Conservation (phyloP, 2,113 vertebrate species). For the Paramormyrops kingsleyae region DNA sequence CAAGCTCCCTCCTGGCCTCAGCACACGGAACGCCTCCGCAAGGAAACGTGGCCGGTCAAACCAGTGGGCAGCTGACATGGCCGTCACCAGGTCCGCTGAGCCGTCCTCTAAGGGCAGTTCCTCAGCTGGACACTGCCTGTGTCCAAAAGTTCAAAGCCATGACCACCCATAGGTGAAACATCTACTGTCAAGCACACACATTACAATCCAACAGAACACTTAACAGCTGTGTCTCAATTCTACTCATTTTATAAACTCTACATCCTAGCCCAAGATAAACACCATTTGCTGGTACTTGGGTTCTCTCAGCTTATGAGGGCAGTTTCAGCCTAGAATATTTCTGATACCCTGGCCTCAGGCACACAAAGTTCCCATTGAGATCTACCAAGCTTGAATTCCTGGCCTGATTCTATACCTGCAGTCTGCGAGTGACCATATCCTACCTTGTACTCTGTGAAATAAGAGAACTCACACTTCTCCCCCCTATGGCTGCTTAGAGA, state of each 20-base stretch:
- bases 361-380: background rate
- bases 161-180: background rate
- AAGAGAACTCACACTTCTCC: background rate
- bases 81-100: slow-evolving; percentile 64
- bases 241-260: background rate
- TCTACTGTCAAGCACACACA: background rate
- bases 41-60: slow-evolving; percentile 62
- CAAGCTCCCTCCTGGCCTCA: slow-evolving; percentile 63
- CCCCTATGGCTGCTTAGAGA: background rate
- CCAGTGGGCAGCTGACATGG: slow-evolving; percentile 72
- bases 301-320: background rate
- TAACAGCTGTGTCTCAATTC: background rate
- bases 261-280: background rate
- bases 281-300: background rate
- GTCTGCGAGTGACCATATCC: background rate
- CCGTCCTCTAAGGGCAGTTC: slow-evolving; percentile 55
- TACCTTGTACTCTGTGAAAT: background rate
- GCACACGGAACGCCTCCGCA: slow-evolving; percentile 56
- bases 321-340: background rate
- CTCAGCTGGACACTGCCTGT: slow-evolving; percentile 61
- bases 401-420: background rate
- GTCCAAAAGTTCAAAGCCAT: background rate
- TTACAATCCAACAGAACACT: background rate
- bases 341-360: background rate
- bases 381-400: background rate